Evolutionary conservation across 1,140 invertebrate genomes (phyloP).

Genomic region (Maniola jurtina): DNA sequence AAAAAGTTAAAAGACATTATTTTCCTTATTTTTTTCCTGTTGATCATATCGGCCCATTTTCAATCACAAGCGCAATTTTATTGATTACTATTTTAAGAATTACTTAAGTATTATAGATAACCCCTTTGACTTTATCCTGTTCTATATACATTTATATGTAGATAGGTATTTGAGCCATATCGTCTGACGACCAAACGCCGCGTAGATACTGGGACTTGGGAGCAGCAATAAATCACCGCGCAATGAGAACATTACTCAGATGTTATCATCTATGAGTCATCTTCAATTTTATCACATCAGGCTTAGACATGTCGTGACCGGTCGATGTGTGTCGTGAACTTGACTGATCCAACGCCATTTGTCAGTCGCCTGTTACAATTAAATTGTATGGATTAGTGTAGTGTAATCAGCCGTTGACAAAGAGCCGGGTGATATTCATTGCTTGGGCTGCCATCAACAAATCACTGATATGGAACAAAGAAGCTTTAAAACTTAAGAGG

Average conservation of each 20-base stretch:
- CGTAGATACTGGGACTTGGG: slow-evolving; percentile 17
- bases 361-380: slow-evolving; percentile 45
- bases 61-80: too few species aligned
- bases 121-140: too few species aligned
- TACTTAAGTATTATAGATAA: too few species aligned
- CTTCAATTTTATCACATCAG: slow-evolving; percentile 55
- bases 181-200: slow-evolving; percentile 14
- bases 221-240: slow-evolving; percentile 54
- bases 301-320: slow-evolving; percentile 67
- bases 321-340: slow-evolving; percentile 67
- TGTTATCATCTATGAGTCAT: slow-evolving; percentile 54
- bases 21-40: too few species aligned
- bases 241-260: slow-evolving; percentile 49
- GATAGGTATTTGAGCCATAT: background rate
- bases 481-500: too few species aligned
- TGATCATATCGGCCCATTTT: too few species aligned
- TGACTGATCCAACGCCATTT: slow-evolving; percentile 59
- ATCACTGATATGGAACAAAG: too few species aligned
- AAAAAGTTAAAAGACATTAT: too few species aligned
- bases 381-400: slow-evolving; percentile 52
- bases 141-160: too few species aligned
- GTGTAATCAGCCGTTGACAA: slow-evolving; percentile 47
- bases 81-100: too few species aligned
- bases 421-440: slow-evolving; percentile 23
- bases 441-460: too few species aligned